Percentiles rank a stretch among this genome's conserved stretches.
These are phyloP conservation scores for Holacanthus passer DNA, from an alignment of 2,113 vertebrate species.

Conservation along the genomic window DNA sequence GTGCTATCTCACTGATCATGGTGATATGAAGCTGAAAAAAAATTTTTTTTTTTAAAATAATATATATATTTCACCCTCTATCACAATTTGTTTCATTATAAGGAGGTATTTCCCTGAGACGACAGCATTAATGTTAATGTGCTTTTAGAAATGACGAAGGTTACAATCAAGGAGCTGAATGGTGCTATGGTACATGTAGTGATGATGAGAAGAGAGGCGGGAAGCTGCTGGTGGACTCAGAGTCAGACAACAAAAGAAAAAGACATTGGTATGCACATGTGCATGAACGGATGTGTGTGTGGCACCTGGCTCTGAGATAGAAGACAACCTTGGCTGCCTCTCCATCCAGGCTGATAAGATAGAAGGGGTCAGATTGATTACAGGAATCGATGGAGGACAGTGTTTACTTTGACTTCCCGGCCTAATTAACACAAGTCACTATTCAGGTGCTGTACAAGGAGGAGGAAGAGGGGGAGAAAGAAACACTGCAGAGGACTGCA, in stretches of 20 bases:
- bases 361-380: conserved; percentile 61
- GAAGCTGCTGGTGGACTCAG: background rate
- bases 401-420: conserved; percentile 67
- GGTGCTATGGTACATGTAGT: conserved; percentile 54
- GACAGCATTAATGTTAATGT: background rate
- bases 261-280: background rate
- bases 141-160: background rate
- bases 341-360: conserved; percentile 27
- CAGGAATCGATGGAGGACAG: conserved; percentile 69
- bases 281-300: background rate
- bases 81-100: background rate
- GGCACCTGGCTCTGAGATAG: background rate
- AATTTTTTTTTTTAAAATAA: no score
- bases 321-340: conserved; percentile 20
- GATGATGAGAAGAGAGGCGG: conserved; percentile 28
- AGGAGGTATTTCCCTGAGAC: background rate
- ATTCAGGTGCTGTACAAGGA: conserved; percentile 58
- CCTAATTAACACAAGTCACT: conserved; percentile 73
- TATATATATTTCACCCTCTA: no score
- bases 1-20: background rate
- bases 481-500: conserved; percentile 69
- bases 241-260: conserved; percentile 23
- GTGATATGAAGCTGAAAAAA: background rate
- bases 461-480: conserved; percentile 16
- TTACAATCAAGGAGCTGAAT: conserved; percentile 35